Percentiles rank a stretch among this genome's conserved stretches.
Evolutionary conservation across 2,888 invertebrate genomes (phyloP).

Genomic region (Muschampia plurimacula): DNA sequence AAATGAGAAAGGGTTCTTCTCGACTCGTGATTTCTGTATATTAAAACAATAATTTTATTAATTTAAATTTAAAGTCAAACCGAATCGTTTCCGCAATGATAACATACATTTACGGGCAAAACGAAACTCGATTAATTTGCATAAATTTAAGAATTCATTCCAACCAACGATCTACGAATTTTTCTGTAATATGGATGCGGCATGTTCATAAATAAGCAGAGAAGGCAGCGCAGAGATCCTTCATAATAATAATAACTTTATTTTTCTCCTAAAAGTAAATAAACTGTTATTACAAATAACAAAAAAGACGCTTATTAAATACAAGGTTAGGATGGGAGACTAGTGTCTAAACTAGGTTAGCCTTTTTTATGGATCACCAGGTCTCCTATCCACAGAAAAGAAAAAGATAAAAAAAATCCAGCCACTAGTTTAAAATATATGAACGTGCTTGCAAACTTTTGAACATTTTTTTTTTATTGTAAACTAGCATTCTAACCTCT

Average conservation of each 20-base stretch:
- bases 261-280: background rate
- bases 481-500: too few relatives aligned
- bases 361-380: too few relatives aligned
- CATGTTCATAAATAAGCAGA: background rate
- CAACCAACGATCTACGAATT: conserved; percentile 21
- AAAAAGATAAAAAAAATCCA: too few relatives aligned
- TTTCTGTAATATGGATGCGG: background rate
- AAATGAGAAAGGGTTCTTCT: background rate
- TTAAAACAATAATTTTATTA: conserved; percentile 22
- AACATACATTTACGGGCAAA: conserved; percentile 63
- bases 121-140: conserved; percentile 69
- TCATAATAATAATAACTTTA: background rate
- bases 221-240: background rate
- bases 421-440: too few relatives aligned
- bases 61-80: conserved; percentile 28
- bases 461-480: too few relatives aligned
- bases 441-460: too few relatives aligned
- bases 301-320: too few relatives aligned
- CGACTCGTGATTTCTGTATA: background rate
- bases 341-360: too few relatives aligned
- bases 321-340: too few relatives aligned
- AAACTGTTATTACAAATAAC: background rate
- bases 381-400: too few relatives aligned
- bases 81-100: conserved; percentile 58
- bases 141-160: conserved; percentile 67